Evolutionary conservation across 2,797 vertebrate genomes (phyloP), one percentile per base, ranked within the genome.

Genomic region (Florisuga fusca): DNA sequence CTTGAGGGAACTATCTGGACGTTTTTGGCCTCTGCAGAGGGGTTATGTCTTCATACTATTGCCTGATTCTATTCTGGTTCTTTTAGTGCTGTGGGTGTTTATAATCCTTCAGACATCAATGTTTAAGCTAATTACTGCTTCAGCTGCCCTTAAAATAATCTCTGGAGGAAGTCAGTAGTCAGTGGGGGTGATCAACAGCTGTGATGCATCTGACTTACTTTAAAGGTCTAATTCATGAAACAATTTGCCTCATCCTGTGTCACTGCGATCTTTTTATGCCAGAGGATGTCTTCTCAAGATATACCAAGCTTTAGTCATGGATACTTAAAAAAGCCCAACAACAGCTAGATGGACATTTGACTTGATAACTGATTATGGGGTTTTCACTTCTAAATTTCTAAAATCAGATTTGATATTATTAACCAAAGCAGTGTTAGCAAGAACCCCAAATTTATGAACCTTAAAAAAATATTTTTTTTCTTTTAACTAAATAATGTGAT

Each of bases 391-490:
- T 36, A 73, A 57, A 45, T 20, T 45, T 45, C 5, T 31, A 72
- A 55, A 85, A 77, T 57, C 9, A 46, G 6, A 18, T 68, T 72
- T 45, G 16, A 5, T 46, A 6, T 53, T 53, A n/a, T 62, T 54
- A 84, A 71, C 10, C 5, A 36, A 74, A 88, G 16, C 22, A 57
- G 13, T 23, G 15, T 31, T 73, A 73, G 7, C 17, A 53, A 79
- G 38, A 25, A 12, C 2, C 0, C 2, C 5, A n/a, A 34, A 67
- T 6, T 38, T 53, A 77, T 1, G 4, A 85, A 31, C 12, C 66
- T 83, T 6, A 50, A 64, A 66, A 2, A 1, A 16, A 10, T 3
- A 1, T 4, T 58, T 91, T 78, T 71, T 31, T 62, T 67, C 14
- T 38, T 74, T 73, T 31, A 50, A 41, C 19, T 71, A 51, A 20